Conservation (phyloP, 2,113 vertebrate genomes). For the Chlorodrepanis virens region DNA sequence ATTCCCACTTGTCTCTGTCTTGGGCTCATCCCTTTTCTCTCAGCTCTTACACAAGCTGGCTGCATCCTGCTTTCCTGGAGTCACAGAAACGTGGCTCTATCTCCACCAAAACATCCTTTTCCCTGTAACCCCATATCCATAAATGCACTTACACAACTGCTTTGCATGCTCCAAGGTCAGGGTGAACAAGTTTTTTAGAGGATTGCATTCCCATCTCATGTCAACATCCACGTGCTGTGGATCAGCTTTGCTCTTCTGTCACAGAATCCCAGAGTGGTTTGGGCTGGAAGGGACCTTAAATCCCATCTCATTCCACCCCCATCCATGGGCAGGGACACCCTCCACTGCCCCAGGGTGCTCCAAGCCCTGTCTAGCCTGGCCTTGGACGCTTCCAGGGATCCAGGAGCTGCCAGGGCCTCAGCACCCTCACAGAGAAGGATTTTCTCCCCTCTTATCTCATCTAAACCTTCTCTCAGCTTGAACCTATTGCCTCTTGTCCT, state of each 20-base stretch:
- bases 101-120: neutral
- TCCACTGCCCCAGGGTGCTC: fast-evolving
- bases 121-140: neutral
- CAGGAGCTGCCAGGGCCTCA: neutral
- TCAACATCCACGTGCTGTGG: fast-evolving
- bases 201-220: neutral
- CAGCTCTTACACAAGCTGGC: neutral
- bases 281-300: neutral
- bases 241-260: neutral
- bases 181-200: fast-evolving
- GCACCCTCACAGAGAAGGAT: neutral
- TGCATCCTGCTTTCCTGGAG: neutral
- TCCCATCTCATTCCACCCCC: fast-evolving
- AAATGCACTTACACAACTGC: neutral
- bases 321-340: neutral
- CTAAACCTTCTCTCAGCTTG: neutral
- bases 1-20: neutral
- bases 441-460: neutral
- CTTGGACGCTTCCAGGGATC: neutral
- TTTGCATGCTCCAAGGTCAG: neutral
- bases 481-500: neutral
- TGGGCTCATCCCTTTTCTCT: neutral
- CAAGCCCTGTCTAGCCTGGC: fast-evolving
- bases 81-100: fast-evolving
- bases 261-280: neutral